phyloP scores from a whole-genome alignment of 2,797 vertebrate genomes.

The Denticeps clupeoides region DNA sequence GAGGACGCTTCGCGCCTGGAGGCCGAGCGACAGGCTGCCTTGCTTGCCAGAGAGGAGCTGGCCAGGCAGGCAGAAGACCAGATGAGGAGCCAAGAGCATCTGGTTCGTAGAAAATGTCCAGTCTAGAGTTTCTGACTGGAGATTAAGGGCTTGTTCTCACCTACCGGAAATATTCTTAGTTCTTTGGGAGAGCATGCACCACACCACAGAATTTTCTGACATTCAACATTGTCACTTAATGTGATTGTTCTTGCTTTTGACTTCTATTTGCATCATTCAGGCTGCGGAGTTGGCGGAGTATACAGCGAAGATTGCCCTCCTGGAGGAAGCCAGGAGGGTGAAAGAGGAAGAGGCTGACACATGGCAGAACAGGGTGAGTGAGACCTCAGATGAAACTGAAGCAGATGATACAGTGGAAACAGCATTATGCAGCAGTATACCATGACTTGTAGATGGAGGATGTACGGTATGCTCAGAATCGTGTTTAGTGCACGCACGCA shows the following conservation, averaged over 20 bases:
- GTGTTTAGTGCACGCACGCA: no score
- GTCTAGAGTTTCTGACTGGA: neutral
- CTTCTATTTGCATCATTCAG: constrained; percentile 39
- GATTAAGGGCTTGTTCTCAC: no score
- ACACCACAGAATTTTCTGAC: no score
- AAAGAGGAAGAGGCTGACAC: constrained; percentile 85
- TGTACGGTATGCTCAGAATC: no score
- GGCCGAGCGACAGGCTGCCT: constrained; percentile 76
- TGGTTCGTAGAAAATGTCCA: constrained; percentile 60
- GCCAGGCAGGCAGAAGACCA: constrained; percentile 81
- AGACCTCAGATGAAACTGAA: no score
- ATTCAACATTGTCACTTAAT: neutral
- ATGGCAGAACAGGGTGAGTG: constrained; percentile 83
- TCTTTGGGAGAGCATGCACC: no score
- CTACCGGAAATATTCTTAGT: no score
- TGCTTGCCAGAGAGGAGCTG: constrained; percentile 88
- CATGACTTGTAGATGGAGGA: no score
- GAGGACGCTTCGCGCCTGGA: constrained; percentile 83
- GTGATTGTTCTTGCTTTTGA: no score
- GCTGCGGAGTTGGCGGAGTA: constrained; percentile 83
- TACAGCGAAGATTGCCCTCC: constrained; percentile 70
- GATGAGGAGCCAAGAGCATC: constrained; percentile 86
- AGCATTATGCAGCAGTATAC: no score
- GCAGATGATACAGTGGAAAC: no score
- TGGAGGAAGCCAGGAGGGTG: constrained; percentile 76